These are phyloP conservation scores for Ambastaia sidthimunki DNA, from an alignment of 2,797 vertebrate genomes.

Conservation along the genomic window DNA sequence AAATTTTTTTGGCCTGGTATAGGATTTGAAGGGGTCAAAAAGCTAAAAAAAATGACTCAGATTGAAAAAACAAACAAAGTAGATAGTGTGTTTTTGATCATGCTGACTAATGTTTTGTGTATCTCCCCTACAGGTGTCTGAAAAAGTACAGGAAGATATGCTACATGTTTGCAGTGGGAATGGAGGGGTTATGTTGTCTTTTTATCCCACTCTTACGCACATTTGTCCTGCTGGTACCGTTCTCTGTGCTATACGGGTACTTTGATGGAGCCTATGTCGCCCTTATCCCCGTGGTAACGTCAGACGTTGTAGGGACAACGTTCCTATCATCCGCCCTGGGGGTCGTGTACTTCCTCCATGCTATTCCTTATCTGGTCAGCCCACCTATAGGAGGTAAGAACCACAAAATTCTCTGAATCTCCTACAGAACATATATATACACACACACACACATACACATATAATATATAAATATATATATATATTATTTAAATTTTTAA, in stretches of 20 bases:
- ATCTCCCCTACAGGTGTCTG: constrained; percentile 74
- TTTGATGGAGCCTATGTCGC: constrained; percentile 96
- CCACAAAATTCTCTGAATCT: not conserved
- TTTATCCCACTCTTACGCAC: constrained; percentile 85
- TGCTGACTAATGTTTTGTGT: constrained; percentile 25
- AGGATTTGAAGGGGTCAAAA: constrained; percentile 13
- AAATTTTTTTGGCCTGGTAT: not conserved
- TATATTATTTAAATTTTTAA: too few relatives aligned
- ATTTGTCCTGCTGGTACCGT: constrained; percentile 87
- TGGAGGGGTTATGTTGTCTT: constrained; percentile 88
- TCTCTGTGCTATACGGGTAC: constrained; percentile 92
- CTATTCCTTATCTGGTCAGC: constrained; percentile 91
- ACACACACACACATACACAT: too few relatives aligned
- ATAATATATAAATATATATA: not conserved
- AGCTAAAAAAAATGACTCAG: not conserved
- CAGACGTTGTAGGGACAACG: constrained; percentile 86
- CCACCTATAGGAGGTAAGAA: constrained; percentile 90
- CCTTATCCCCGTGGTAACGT: constrained; percentile 91
- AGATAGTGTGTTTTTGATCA: not conserved
- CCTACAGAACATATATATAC: not conserved
- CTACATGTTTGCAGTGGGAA: constrained; percentile 86
- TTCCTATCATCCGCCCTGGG: constrained; percentile 90
- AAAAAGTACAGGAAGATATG: constrained; percentile 83
- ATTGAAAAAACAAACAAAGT: constrained; percentile 1
- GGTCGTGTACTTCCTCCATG: constrained; percentile 91